These are phyloP conservation scores for Cheilosia vernalis DNA, from an alignment of 2,888 invertebrate genomes.

Conservation along the genomic window DNA sequence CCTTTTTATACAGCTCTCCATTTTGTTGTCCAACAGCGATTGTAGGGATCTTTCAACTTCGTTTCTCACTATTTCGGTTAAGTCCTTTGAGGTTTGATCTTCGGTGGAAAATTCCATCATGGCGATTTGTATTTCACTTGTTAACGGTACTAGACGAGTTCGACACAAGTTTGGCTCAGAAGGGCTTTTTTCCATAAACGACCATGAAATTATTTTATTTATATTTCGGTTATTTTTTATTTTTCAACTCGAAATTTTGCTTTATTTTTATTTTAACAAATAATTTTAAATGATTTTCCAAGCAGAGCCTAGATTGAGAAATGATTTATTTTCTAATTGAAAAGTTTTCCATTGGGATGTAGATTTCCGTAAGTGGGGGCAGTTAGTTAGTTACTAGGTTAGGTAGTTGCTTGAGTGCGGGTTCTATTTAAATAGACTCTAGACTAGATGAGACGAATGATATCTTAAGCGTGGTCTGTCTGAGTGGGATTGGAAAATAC, in stretches of 20 bases:
- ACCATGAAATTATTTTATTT: conserved; percentile 3
- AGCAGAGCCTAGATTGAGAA: neutral
- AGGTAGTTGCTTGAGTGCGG: too few relatives aligned
- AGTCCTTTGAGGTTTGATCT: neutral
- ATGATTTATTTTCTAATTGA: neutral
- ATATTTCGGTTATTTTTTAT: neutral
- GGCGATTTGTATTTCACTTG: conserved; percentile 48
- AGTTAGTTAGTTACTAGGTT: too few relatives aligned
- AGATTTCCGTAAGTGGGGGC: too few relatives aligned
- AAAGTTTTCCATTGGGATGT: neutral
- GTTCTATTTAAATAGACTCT: too few relatives aligned
- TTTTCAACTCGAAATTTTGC: conserved; percentile 46
- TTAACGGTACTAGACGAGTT: conserved; percentile 52
- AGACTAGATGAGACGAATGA: too few relatives aligned
- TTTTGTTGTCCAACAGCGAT: neutral
- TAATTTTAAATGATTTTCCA: neutral
- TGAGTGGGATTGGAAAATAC: too few relatives aligned
- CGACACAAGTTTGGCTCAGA: conserved; percentile 10
- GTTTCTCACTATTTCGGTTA: conserved; percentile 23
- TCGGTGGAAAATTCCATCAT: conserved; percentile 41
- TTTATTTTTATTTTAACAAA: neutral
- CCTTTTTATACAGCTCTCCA: conserved; percentile 37
- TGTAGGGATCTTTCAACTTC: conserved; percentile 37
- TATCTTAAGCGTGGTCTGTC: too few relatives aligned
- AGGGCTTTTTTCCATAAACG: conserved; percentile 65